Evolutionary conservation across 2,888 invertebrate genomes (phyloP), one percentile per base, ranked within the genome.

Genomic region (Netelia fuscicornis): DNA sequence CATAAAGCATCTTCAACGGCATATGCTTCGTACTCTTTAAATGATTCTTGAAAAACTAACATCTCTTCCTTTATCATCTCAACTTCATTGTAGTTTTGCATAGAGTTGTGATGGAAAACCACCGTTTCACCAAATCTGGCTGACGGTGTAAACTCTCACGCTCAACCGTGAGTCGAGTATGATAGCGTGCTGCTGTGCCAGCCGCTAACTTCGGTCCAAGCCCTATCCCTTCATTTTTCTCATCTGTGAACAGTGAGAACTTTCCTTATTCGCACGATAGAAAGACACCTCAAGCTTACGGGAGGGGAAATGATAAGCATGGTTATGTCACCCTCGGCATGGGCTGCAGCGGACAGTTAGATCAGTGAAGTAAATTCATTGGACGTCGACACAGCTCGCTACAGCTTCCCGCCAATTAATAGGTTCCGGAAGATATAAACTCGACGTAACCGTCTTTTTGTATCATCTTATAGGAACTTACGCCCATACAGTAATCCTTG

Each of bases 341-440:
- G 17, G 17, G 20, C 56, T 58, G 56, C 56, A 58, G 56, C 56
- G 20, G 56, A 8, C 2, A 20, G 9, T 3, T 6, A 23, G 9
- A 11, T 8, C 2, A 67, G 67, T 67, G 10, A 48, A 48, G 23
- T 20, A 67, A 67, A 67, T 48, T 20, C 67, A 67, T 67, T 67
- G 48, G 23, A 67, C 67, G 67, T 23, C 23, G 23, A 52, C 48
- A 48, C 13, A 67, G 67, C 67, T 48, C 48, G 48, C 23, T 20
- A 67, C 48, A 67, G 67, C 48, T 67, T 48, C 48, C 52, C 52
- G 67, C 48, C 48, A 67, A 67, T 67, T 67, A 67, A 67, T 48
- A 67, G 44, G 67, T 67, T 25, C 62, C 2, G 2, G 11, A 13
- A 25, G 13, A 25, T 20, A 25, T 62, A 25, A 11, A 62, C 13